Evolutionary conservation across 1,140 invertebrate genomes (phyloP), one percentile per base, ranked within the genome.

Genomic region (Drusus annulatus): DNA sequence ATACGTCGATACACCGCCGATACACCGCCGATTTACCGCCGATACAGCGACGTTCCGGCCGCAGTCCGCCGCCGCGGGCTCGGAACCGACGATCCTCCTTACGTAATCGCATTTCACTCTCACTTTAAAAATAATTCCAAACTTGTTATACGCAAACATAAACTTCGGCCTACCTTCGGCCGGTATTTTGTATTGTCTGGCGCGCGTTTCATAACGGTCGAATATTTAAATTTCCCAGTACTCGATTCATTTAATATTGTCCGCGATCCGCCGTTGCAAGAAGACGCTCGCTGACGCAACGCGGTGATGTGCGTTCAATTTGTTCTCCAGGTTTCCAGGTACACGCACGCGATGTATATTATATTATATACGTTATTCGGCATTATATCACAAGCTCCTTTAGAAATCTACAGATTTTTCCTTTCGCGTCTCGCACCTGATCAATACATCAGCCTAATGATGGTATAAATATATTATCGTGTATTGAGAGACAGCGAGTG

Each of bases 91-190:
- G 62, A 21, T 15, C 25, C 8, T 13, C 13, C 62, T 65, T 65
- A 65, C 62, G 21, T 31, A 65, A 65, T 15, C 8, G 5, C 62
- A 15, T 65, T 65, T 25, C 17, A 65, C 62, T 65, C 62, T 65
- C 62, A 65, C 62, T 65, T 65, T 65, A 65, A 65, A 65, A 65
- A 65, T 65, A 65, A 16, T 28, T 15, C 16, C 62, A 28, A 65
- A 25, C 21, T 63, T 63, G 60, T 65, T 28, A 65, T 65, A 28
- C 25, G 62, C 62, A 28, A 21, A 65, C 62, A 31, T 31, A 65
- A 63, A 65, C 62, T 25, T 25, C 15, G 62, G 21, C 62, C 8
- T 16, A n/a, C 62, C 62, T n/a, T 7, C 10, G 23, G 62, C 21
- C 62, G 62, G 62, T n/a, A 8, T n/a, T 31, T 28, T 28, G 62